Conservation (phyloP, 2,888 invertebrate species). For the Noctua comes region DNA sequence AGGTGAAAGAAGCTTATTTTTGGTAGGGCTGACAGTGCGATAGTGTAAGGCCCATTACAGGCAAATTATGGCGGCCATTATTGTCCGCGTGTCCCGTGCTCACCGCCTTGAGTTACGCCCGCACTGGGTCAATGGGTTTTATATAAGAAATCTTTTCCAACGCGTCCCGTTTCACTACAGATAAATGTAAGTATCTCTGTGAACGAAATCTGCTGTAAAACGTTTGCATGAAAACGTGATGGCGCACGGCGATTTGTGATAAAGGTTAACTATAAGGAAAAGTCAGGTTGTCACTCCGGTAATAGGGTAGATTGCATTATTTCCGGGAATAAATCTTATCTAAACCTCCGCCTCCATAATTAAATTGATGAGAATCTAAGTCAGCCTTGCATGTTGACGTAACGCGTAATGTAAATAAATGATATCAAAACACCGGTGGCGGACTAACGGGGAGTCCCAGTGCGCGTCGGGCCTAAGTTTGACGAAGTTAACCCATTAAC, state of each 20-base stretch:
- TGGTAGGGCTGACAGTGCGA: constrained; percentile 88
- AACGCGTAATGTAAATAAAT: constrained; percentile 64
- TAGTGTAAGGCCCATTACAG: constrained; percentile 89
- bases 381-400: constrained; percentile 27
- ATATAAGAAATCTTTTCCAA: constrained; percentile 82
- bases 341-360: constrained; percentile 25
- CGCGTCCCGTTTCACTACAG: constrained; percentile 59
- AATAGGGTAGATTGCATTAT: constrained; percentile 35
- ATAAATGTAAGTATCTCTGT: constrained; percentile 57
- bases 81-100: constrained; percentile 86
- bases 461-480: constrained; percentile 76
- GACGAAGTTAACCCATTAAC: constrained; percentile 86
- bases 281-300: constrained; percentile 32
- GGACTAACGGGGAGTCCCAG: constrained; percentile 74
- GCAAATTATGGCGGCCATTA: constrained; percentile 89
- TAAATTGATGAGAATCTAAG: constrained; percentile 32
- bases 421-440: constrained; percentile 69
- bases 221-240: constrained; percentile 48
- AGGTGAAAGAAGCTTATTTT: constrained; percentile 86
- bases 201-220: constrained; percentile 54
- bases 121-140: constrained; percentile 86
- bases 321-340: constrained; percentile 26
- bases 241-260: constrained; percentile 34
- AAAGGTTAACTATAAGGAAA: constrained; percentile 46
- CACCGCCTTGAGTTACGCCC: constrained; percentile 84